A percentile compares a stretch with the other conserved stretches of the same genome.
phyloP scores from a whole-genome alignment of 2,888 invertebrate species.

The Plusia festucae region DNA sequence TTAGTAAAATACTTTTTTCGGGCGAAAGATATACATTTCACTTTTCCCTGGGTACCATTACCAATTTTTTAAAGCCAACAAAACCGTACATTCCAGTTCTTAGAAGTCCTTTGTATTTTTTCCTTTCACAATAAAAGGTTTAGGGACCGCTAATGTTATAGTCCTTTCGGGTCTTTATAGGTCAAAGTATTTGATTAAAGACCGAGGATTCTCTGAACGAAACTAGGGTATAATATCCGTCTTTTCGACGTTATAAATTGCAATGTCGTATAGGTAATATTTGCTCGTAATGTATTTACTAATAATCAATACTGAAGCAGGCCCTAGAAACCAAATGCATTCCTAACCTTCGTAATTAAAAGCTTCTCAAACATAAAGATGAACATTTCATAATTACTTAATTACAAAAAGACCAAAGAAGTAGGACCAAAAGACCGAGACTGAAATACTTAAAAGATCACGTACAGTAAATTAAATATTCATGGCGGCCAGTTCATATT shows the following conservation, averaged over 20 bases:
- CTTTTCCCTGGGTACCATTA: background rate
- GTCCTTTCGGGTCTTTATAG: background rate
- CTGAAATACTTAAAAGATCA: conserved; percentile 33
- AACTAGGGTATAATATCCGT: background rate
- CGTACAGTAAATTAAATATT: conserved; percentile 42
- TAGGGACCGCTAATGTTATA: background rate
- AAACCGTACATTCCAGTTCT: background rate
- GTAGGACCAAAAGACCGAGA: conserved; percentile 8
- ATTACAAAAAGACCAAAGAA: conserved; percentile 7
- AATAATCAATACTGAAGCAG: no score
- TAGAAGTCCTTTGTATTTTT: conserved; percentile 8
- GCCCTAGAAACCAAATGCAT: no score
- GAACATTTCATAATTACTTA: background rate
- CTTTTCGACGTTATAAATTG: background rate
- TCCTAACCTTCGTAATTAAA: no score
- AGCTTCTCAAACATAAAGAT: background rate
- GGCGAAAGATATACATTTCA: background rate
- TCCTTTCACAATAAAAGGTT: background rate
- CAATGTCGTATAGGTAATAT: background rate
- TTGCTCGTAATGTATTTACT: background rate
- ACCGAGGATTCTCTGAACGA: background rate
- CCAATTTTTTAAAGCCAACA: conserved; percentile 13
- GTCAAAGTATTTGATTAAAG: conserved; percentile 5
- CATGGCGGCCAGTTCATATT: conserved; percentile 36
- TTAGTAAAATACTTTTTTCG: background rate